phyloP scores from a whole-genome alignment of 2,797 vertebrate genomes.

The Propithecus deckenii region DNA sequence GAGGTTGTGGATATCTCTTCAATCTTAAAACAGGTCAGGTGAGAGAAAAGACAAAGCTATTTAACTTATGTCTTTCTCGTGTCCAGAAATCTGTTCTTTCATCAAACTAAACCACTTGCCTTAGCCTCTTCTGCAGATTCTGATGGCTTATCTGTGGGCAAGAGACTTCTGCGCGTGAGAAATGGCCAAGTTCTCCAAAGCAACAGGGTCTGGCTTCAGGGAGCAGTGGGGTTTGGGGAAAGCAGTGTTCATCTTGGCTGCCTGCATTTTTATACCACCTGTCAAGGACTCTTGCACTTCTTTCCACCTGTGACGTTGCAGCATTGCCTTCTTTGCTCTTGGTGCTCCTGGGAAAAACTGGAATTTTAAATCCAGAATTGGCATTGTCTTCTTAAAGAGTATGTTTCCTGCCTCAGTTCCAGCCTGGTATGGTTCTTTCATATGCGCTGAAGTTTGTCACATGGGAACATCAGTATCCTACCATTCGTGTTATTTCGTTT shows the following conservation, averaged over 20 bases:
- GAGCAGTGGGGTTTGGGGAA: not conserved
- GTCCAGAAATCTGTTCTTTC: constrained; percentile 5
- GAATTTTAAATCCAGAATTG: constrained; percentile 45
- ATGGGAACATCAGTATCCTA: not conserved
- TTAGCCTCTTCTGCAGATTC: constrained; percentile 46
- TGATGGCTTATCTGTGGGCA: not conserved
- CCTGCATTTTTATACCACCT: not conserved
- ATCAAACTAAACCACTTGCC: constrained; percentile 40
- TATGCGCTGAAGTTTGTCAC: not conserved
- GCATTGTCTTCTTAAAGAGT: not conserved
- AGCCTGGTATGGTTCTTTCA: not conserved
- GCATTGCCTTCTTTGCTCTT: constrained; percentile 49
- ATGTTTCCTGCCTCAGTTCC: not conserved
- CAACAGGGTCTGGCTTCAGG: not conserved
- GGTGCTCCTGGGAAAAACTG: constrained; percentile 68
- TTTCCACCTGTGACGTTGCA: not conserved
- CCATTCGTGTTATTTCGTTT: not conserved
- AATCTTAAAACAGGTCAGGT: constrained; percentile 75
- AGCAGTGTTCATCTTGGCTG: not conserved
- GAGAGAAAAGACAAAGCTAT: constrained; percentile 77
- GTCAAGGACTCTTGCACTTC: not conserved
- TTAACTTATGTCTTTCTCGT: not conserved
- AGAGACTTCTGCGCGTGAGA: not conserved
- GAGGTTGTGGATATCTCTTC: constrained; percentile 72
- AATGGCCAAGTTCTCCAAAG: not conserved